These are phyloP conservation scores for Aplocera efformata DNA, from an alignment of 2,888 invertebrate species.

Conservation along the genomic window DNA sequence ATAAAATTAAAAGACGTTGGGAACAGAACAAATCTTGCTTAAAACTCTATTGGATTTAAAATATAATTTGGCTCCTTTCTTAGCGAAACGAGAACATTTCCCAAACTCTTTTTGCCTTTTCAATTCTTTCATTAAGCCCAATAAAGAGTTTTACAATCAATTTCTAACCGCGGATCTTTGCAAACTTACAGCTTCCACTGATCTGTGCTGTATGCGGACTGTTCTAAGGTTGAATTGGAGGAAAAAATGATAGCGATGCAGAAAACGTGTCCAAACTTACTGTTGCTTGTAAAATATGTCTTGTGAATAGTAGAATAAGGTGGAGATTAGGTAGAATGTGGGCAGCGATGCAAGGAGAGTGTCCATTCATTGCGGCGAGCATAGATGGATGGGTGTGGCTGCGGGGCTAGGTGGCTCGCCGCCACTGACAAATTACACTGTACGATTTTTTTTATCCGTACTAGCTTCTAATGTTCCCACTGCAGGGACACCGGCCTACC, in stretches of 20 bases:
- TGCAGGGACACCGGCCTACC: too few relatives aligned
- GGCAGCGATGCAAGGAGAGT: conserved; percentile 50
- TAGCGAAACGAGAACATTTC: too few relatives aligned
- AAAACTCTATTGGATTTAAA: too few relatives aligned
- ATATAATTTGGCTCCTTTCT: too few relatives aligned
- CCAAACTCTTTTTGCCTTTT: conserved; percentile 59
- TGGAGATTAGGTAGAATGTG: conserved; percentile 27
- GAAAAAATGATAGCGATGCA: too few relatives aligned
- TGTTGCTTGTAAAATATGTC: too few relatives aligned
- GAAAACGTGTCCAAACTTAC: too few relatives aligned
- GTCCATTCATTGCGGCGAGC: conserved; percentile 75
- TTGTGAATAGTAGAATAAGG: conserved; percentile 13
- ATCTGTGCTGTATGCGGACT: conserved; percentile 26
- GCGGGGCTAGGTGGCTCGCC: conserved; percentile 63
- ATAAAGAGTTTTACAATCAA: conserved; percentile 74
- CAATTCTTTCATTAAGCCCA: conserved; percentile 76
- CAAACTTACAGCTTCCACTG: conserved; percentile 28
- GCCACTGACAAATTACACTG: conserved; percentile 42
- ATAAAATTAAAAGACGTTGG: too few relatives aligned
- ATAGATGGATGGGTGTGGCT: conserved; percentile 73
- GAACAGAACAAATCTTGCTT: too few relatives aligned
- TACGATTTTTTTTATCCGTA: conserved; percentile 44
- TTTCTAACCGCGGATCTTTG: conserved; percentile 56
- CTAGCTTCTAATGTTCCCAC: too few relatives aligned
- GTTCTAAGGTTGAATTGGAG: conserved; percentile 33